Conservation (phyloP, 2,888 invertebrate genomes). For the Carpatolechia fugitivella region DNA sequence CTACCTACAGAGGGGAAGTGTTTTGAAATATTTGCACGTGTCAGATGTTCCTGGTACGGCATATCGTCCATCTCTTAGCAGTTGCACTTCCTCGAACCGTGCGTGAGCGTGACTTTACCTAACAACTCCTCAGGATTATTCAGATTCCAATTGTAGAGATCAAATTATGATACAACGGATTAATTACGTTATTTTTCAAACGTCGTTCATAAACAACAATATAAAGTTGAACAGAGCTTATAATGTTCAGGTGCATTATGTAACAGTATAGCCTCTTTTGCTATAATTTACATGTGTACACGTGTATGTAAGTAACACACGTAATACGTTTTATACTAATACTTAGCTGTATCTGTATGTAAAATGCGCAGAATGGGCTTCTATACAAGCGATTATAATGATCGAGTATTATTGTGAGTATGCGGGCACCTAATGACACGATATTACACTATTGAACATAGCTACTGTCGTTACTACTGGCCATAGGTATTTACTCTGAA, state of each 20-base stretch:
- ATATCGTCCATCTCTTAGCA: constrained; percentile 39
- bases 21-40: constrained; percentile 48
- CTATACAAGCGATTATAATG: neutral
- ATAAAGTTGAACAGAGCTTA: neutral
- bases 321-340: constrained; percentile 1
- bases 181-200: too few relatives aligned
- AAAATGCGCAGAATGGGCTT: neutral
- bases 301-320: neutral
- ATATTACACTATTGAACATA: neutral
- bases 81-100: constrained; percentile 47
- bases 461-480: too few relatives aligned
- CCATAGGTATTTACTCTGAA: neutral
- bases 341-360: too few relatives aligned
- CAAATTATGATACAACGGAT: neutral
- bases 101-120: constrained; percentile 29
- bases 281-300: neutral
- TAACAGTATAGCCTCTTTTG: too few relatives aligned
- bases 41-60: constrained; percentile 36
- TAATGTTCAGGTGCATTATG: neutral
- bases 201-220: too few relatives aligned
- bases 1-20: constrained; percentile 28
- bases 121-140: neutral
- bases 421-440: constrained; percentile 1
- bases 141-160: neutral
- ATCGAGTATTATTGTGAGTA: neutral